phyloP scores from a whole-genome alignment of 2,797 vertebrate genomes.

The Chrysocyon brachyurus region DNA sequence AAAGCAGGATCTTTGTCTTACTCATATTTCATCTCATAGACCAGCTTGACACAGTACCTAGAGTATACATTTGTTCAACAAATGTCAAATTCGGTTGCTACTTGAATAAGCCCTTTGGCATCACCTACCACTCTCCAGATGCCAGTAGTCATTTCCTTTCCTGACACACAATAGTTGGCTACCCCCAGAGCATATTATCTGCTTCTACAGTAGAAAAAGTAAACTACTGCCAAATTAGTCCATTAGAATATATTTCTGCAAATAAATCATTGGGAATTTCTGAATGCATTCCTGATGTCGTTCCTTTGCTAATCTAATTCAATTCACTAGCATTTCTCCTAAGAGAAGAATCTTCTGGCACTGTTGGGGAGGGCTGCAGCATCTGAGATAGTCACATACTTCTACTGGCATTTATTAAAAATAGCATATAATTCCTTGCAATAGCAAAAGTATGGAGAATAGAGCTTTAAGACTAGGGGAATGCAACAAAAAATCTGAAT shows the following conservation, averaged over 20 bases:
- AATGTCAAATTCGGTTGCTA: not conserved
- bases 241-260: conserved; percentile 49
- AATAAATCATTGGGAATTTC: not conserved
- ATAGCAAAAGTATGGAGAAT: not conserved
- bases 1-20: not conserved
- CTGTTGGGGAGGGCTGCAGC: not conserved
- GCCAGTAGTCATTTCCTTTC: not conserved
- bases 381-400: not conserved
- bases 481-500: not conserved
- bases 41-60: not conserved
- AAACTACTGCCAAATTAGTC: conserved; percentile 30
- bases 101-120: not conserved
- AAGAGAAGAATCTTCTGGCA: not conserved
- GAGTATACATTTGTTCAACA: not conserved
- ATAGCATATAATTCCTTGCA: not conserved
- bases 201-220: not conserved
- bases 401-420: not conserved
- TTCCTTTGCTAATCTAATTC: not conserved
- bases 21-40: not conserved
- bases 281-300: not conserved
- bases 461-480: not conserved
- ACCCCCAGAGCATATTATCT: not conserved
- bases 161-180: not conserved
- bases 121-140: not conserved
- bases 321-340: not conserved